Conservation (phyloP, 2,113 vertebrate species). For the Talpa occidentalis region DNA sequence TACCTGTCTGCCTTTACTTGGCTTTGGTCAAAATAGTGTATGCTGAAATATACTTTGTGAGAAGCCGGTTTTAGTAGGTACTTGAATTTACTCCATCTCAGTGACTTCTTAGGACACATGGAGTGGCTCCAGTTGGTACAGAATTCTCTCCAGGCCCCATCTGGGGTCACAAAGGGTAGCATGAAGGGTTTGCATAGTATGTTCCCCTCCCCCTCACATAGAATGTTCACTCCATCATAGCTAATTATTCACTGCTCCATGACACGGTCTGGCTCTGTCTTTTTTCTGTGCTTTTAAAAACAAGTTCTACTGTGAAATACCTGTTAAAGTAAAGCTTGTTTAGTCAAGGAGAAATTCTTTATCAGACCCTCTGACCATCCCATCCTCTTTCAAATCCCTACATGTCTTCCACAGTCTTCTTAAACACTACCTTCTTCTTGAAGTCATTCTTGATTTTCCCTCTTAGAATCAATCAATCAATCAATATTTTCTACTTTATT, state of each 20-base stretch:
- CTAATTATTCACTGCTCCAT: background rate
- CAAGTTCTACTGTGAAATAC: background rate
- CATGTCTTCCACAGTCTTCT: background rate
- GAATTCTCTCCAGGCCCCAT: background rate
- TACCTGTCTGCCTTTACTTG: background rate
- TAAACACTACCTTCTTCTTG: background rate
- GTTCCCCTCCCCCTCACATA: fast-evolving
- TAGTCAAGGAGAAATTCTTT: background rate
- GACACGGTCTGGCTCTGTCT: background rate
- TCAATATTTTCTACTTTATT: background rate
- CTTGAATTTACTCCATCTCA: background rate
- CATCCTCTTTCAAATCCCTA: background rate
- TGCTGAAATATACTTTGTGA: background rate
- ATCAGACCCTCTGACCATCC: background rate
- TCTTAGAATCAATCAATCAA: background rate
- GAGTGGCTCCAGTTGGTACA: background rate
- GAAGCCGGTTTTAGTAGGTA: background rate
- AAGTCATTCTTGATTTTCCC: background rate
- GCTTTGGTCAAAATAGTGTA: background rate
- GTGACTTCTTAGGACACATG: background rate
- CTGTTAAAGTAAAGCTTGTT: background rate
- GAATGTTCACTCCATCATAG: background rate
- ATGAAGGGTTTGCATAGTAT: too few species aligned
- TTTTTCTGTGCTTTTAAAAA: background rate
- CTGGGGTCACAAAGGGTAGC: background rate